Conservation (phyloP, 2,113 vertebrate species). For the Marcusenius ussheri region DNA sequence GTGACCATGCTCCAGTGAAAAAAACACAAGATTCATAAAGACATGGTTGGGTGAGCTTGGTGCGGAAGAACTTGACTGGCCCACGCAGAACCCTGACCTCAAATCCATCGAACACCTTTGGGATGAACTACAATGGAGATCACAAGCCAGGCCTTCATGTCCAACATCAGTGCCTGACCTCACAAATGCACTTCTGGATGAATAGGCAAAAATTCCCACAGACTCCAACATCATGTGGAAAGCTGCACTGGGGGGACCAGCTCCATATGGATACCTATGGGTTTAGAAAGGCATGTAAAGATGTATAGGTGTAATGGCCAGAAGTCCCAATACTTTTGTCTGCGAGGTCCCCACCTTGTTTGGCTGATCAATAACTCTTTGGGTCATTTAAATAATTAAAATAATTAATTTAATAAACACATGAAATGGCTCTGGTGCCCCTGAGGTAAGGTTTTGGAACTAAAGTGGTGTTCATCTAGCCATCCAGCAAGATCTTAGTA, state of each 20-base stretch:
- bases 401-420: neutral
- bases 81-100: too few species aligned
- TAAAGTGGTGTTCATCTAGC: neutral
- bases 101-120: too few species aligned
- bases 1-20: too few species aligned
- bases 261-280: neutral
- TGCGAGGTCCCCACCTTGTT: neutral
- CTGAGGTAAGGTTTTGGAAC: neutral
- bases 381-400: neutral
- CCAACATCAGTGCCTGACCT: too few species aligned
- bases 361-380: neutral
- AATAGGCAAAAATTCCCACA: too few species aligned
- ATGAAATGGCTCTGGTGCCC: neutral
- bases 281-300: neutral
- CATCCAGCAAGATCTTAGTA: neutral
- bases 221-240: neutral
- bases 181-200: too few species aligned
- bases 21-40: neutral
- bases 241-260: neutral
- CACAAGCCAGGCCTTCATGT: too few species aligned
- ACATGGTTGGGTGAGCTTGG: too few species aligned
- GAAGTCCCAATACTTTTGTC: neutral
- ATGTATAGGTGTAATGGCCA: neutral
- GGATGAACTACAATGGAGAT: too few species aligned
- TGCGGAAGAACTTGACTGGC: too few species aligned